phyloP scores from a whole-genome alignment of 37 sponge, comb jelly and placozoan genomes.

The Hexactinellida sp. region DNA sequence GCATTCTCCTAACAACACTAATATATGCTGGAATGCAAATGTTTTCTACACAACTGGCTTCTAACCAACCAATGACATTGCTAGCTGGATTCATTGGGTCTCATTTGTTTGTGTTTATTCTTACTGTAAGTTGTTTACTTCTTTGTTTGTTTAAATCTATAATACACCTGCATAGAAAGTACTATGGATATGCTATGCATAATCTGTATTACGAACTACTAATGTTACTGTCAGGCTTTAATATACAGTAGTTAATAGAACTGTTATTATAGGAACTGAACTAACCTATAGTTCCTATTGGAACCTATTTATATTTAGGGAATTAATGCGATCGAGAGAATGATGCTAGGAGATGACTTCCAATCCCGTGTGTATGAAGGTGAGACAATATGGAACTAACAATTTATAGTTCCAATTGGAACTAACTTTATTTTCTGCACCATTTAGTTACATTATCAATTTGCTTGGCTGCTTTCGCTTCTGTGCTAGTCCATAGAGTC shows the following conservation, averaged over 20 bases:
- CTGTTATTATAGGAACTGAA: too few species aligned
- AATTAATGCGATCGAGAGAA: background rate
- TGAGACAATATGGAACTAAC: constrained; percentile 13
- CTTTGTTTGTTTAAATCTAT: too few species aligned
- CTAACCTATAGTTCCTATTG: too few species aligned
- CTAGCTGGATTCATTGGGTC: background rate
- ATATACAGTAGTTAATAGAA: too few species aligned
- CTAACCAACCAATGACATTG: background rate
- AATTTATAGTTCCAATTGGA: background rate
- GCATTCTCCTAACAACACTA: background rate
- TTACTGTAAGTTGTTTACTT: background rate
- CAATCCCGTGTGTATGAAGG: background rate
- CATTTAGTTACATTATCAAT: constrained; percentile 7
- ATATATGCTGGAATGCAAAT: background rate
- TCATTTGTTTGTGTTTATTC: background rate
- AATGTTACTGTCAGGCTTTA: too few species aligned
- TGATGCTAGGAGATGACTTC: constrained; percentile 11
- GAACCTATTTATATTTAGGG: background rate
- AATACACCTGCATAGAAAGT: too few species aligned
- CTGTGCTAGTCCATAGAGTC: background rate
- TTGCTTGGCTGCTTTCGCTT: background rate
- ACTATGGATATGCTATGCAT: too few species aligned
- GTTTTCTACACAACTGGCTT: background rate
- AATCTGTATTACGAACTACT: too few species aligned
- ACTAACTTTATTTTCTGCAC: too few species aligned